Evolutionary conservation across 2,888 invertebrate species (phyloP).

Genomic region (Agrenia bidenticulata): DNA sequence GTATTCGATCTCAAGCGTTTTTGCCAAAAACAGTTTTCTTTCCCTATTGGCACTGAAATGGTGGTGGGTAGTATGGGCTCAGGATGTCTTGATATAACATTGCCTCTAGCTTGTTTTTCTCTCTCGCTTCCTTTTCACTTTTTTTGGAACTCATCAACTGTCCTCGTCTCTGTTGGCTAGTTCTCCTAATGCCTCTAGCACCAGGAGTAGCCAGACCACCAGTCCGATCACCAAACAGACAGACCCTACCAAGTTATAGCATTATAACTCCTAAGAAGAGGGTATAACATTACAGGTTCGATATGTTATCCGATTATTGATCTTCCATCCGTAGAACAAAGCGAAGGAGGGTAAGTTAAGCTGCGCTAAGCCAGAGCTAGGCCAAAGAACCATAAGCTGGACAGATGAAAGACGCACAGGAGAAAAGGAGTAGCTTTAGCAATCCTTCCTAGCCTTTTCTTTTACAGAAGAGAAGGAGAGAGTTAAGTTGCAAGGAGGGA

Average conservation of each 20-base stretch:
- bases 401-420: conserved; percentile 33
- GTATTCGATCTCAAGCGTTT: conserved; percentile 17
- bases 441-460: neutral
- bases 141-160: conserved; percentile 26
- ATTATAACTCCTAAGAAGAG: neutral
- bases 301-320: conserved; percentile 27
- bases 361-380: conserved; percentile 29
- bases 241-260: neutral
- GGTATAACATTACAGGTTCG: conserved; percentile 25
- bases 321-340: conserved; percentile 24
- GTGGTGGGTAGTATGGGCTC: neutral
- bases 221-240: neutral
- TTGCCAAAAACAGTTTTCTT: conserved; percentile 23
- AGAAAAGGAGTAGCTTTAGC: conserved; percentile 16
- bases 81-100: neutral
- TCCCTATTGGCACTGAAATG: conserved; percentile 7
- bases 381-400: conserved; percentile 29
- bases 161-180: conserved; percentile 23
- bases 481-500: conserved; percentile 4
- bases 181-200: conserved; percentile 18
- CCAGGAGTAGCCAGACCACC: neutral
- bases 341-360: conserved; percentile 10
- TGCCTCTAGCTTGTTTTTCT: conserved; percentile 18
- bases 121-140: conserved; percentile 10
- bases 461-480: neutral